Evolutionary conservation across 2,797 vertebrate genomes (phyloP), one percentile per base, ranked within the genome.

Genomic region (Nyctibius grandis): DNA sequence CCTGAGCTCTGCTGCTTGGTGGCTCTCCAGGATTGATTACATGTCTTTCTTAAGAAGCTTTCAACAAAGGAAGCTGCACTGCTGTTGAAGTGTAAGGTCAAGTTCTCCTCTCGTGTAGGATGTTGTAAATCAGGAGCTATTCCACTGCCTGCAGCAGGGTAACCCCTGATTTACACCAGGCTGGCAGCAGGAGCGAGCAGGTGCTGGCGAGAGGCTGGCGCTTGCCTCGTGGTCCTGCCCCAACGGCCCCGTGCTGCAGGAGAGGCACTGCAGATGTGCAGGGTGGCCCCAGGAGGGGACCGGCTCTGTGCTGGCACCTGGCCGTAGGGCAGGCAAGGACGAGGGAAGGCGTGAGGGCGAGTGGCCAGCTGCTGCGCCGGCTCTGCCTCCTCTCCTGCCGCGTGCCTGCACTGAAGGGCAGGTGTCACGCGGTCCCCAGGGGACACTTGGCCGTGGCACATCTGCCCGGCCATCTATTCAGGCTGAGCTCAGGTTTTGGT

Each of bases 31-130:
- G 84, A 95, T 89, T 94, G 91, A 96, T 97, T 95, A 91, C 94
- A 74, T 16, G 83, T 93, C 95, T 85, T 33, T 89, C 84, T 94
- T 90, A 94, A 94, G 93, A 87, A 89, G 91, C 93, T 93, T 95
- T 89, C 94, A 93, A 89, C 90, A 94, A 91, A 96, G 91, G 81
- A 93, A 94, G 86, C 86, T 54, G 91, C 57, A 9, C 80, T 77
- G 93, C 85, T 90, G 91, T 61, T 94, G 93, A 96, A 95, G 93
- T 93, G 86, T 91, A 94, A 96, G 96, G 96, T 96, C 94, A 95
- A 94, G 94, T 80, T 96, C 88, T 93, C 93, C 90, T 94, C 94
- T 95, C 33, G 45, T 91, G 92, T 65, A 93, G 81, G 78, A 92
- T 91, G 95, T 83, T 96, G 91, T 94, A 96, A 96, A 97, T 95